Conservation (phyloP, 2,113 vertebrate genomes). For the Rutilus rutilus region DNA sequence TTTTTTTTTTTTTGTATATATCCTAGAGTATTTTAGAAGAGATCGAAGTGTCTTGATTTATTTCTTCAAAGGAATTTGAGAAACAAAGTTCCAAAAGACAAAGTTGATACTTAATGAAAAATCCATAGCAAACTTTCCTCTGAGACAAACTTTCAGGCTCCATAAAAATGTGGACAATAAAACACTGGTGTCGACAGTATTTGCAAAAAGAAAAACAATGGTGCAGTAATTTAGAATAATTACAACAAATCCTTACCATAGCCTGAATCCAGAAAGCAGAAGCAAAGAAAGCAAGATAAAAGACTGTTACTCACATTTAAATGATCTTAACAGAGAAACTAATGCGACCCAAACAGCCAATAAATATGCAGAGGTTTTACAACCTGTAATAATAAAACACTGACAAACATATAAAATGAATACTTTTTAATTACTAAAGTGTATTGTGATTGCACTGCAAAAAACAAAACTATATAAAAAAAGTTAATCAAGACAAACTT, state of each 20-base stretch:
- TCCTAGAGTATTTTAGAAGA: neutral
- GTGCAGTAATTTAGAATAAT: neutral
- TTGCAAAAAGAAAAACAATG: neutral
- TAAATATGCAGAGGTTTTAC: neutral
- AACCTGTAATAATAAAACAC: neutral
- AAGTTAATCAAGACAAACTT: no score
- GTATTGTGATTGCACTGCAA: neutral
- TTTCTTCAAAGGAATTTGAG: no score
- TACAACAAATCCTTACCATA: conserved; percentile 48
- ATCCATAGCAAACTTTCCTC: no score
- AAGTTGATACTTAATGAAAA: no score
- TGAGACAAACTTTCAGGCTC: no score
- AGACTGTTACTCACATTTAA: neutral
- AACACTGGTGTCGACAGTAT: no score
- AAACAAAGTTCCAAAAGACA: no score
- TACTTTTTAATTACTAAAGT: neutral
- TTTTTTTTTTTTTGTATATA: no score
- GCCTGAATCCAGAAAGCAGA: conserved; percentile 43
- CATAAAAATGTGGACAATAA: neutral
- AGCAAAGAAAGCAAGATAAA: neutral
- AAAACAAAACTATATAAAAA: no score
- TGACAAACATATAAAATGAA: neutral
- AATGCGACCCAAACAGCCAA: neutral
- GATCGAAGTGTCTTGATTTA: neutral
- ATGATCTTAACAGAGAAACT: neutral